Conservation (phyloP, 23 tunicate species). For the Ascidia mentula region DNA sequence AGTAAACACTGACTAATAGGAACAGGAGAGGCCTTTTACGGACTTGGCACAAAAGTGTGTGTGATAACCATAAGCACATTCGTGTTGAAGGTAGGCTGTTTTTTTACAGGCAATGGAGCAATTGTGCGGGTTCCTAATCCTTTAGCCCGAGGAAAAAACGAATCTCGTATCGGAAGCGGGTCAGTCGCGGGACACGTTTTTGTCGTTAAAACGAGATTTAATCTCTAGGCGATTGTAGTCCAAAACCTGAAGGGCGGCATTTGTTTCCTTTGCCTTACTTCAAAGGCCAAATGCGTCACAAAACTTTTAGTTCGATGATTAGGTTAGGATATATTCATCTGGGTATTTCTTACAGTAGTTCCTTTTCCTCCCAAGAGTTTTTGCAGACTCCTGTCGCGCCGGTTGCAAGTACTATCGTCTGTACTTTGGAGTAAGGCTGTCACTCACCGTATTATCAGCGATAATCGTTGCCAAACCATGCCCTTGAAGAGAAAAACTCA, state of each 20-base stretch:
- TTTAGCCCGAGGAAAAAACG: neutral
- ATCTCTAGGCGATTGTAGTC: neutral
- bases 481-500: constrained; percentile 2
- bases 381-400: neutral
- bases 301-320: too few species aligned
- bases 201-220: neutral
- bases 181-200: neutral
- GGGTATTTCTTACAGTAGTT: neutral
- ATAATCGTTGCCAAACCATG: neutral
- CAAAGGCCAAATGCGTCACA: neutral
- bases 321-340: neutral
- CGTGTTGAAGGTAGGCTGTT: too few species aligned
- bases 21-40: too few species aligned
- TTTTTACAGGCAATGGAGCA: too few species aligned
- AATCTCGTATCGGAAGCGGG: neutral
- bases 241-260: neutral
- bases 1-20: too few species aligned
- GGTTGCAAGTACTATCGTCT: neutral
- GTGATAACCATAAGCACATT: too few species aligned
- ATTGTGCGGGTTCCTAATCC: neutral
- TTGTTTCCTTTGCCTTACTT: neutral
- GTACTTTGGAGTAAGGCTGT: neutral
- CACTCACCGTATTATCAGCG: neutral
- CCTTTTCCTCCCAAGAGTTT: neutral
- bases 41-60: too few species aligned